Evolutionary conservation across 2,113 vertebrate genomes (phyloP).

Genomic region (Turnix velox): DNA sequence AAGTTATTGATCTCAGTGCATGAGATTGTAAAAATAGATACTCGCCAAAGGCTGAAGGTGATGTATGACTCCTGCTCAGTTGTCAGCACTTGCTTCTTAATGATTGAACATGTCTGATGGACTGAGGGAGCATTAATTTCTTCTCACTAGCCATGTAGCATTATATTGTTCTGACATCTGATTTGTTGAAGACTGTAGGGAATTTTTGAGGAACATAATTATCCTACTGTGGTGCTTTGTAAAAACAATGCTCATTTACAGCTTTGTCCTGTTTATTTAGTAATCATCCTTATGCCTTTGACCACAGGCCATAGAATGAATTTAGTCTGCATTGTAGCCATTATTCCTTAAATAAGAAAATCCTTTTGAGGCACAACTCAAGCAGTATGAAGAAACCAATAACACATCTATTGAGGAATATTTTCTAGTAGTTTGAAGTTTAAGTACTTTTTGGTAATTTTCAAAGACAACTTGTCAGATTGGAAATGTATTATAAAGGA

Average conservation of each 20-base stretch:
- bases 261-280: background rate
- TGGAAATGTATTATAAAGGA: background rate
- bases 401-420: background rate
- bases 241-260: background rate
- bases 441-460: background rate
- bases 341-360: background rate
- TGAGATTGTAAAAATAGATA: background rate
- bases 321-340: background rate
- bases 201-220: background rate
- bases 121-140: background rate
- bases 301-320: background rate
- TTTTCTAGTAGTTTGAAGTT: background rate
- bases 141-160: background rate
- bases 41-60: background rate
- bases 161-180: background rate
- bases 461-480: background rate
- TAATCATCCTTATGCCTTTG: background rate
- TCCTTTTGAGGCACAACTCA: background rate
- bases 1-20: background rate
- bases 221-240: background rate
- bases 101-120: background rate
- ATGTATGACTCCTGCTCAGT: rapidly evolving
- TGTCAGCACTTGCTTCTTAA: background rate
- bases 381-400: background rate
- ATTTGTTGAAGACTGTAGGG: background rate